Conservation (phyloP, 2,113 vertebrate genomes). For the Muntiacus muntjak region DNA sequence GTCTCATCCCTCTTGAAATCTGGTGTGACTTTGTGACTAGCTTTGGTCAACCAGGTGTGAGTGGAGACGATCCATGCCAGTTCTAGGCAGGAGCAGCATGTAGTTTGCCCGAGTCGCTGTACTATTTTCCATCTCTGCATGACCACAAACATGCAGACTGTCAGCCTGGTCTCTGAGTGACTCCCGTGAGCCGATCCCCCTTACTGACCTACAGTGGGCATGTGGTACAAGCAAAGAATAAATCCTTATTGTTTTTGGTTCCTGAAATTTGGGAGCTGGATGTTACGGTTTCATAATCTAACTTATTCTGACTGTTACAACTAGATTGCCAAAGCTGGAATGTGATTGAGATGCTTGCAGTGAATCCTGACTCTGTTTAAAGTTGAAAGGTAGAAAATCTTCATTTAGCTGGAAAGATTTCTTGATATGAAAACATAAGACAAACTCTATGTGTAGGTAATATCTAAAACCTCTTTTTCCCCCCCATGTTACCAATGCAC, state of each 20-base stretch:
- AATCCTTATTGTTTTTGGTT: background rate
- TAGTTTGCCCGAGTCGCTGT: accelerated
- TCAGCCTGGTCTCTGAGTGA: background rate
- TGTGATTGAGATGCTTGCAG: background rate
- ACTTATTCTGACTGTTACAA: background rate
- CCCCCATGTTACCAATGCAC: accelerated
- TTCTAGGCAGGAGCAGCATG: background rate
- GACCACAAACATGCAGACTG: background rate
- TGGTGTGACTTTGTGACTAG: background rate
- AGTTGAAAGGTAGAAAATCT: background rate
- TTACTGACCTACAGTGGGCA: background rate
- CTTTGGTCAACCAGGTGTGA: background rate
- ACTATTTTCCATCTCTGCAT: background rate
- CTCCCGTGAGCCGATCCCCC: background rate
- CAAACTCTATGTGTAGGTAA: background rate
- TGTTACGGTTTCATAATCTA: background rate
- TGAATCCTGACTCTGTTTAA: background rate
- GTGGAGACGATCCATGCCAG: background rate
- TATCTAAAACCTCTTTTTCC: background rate
- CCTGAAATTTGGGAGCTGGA: background rate
- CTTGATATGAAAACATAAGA: background rate
- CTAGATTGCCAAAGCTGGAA: background rate
- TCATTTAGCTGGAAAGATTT: background rate
- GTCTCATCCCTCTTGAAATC: background rate
- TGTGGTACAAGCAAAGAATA: background rate